These are phyloP conservation scores for Lacanobia oleracea DNA, from an alignment of 2,888 invertebrate species.

Conservation along the genomic window DNA sequence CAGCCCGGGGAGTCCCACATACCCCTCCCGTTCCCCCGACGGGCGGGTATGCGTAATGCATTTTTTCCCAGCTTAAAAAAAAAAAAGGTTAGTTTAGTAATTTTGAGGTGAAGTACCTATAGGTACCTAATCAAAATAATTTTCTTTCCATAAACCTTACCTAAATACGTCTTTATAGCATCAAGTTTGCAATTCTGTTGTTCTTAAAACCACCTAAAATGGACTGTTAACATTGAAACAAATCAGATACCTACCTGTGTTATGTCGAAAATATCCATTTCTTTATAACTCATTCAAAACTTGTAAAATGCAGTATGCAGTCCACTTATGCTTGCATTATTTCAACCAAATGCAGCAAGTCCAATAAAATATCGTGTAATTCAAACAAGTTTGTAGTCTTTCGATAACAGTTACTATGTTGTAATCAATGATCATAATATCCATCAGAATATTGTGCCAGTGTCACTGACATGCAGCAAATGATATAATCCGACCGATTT, in stretches of 20 bases:
- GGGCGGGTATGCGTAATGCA: too few species aligned
- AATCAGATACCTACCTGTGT: background rate
- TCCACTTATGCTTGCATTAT: constrained; percentile 23
- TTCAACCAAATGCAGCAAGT: constrained; percentile 23
- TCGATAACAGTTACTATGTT: constrained; percentile 61
- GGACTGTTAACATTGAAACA: constrained; percentile 11
- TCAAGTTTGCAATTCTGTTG: too few species aligned
- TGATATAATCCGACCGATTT: constrained; percentile 44
- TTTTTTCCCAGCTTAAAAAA: too few species aligned
- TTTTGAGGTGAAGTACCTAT: too few species aligned
- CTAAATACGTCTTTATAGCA: too few species aligned
- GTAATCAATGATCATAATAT: constrained; percentile 68
- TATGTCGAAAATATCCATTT: constrained; percentile 3
- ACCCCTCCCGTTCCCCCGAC: too few species aligned
- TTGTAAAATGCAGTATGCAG: constrained; percentile 30
- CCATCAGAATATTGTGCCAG: constrained; percentile 50
- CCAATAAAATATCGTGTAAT: constrained; percentile 39
- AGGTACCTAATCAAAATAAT: too few species aligned
- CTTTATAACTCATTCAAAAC: constrained; percentile 9
- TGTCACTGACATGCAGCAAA: constrained; percentile 70
- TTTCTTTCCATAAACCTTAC: too few species aligned
- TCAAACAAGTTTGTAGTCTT: constrained; percentile 47
- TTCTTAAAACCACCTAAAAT: background rate
- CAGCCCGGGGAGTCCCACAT: too few species aligned
- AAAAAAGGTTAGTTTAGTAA: too few species aligned